Conservation (phyloP, 2,888 invertebrate species). For the Eilema sororculum region DNA sequence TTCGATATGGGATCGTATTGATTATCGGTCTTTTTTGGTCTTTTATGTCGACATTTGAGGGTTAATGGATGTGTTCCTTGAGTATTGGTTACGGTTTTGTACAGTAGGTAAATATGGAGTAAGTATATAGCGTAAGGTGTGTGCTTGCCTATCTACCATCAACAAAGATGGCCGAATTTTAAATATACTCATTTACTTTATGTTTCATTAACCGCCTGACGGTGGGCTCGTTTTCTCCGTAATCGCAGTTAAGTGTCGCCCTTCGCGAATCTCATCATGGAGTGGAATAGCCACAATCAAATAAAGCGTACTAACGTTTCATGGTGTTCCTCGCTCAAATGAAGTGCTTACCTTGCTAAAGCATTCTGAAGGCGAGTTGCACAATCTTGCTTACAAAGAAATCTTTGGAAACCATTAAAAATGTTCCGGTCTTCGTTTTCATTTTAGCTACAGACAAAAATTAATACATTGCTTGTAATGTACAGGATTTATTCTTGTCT, state of each 20-base stretch:
- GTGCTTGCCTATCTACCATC: neutral
- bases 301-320: neutral
- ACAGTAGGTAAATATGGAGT: neutral
- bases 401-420: neutral
- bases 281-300: conserved; percentile 4
- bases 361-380: neutral
- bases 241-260: conserved; percentile 4
- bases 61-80: conserved; percentile 16
- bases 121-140: neutral
- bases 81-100: neutral
- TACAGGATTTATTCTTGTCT: neutral
- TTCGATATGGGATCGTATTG: conserved; percentile 40
- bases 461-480: neutral
- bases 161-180: conserved; percentile 1
- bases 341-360: neutral
- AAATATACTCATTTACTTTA: neutral
- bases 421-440: neutral
- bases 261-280: neutral
- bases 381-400: neutral
- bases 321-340: neutral
- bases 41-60: conserved; percentile 16
- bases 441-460: neutral
- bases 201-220: neutral
- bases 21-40: conserved; percentile 35
- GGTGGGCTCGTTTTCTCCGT: neutral